Conservation (phyloP, 2,797 vertebrate species). For the Karalla daura region DNA sequence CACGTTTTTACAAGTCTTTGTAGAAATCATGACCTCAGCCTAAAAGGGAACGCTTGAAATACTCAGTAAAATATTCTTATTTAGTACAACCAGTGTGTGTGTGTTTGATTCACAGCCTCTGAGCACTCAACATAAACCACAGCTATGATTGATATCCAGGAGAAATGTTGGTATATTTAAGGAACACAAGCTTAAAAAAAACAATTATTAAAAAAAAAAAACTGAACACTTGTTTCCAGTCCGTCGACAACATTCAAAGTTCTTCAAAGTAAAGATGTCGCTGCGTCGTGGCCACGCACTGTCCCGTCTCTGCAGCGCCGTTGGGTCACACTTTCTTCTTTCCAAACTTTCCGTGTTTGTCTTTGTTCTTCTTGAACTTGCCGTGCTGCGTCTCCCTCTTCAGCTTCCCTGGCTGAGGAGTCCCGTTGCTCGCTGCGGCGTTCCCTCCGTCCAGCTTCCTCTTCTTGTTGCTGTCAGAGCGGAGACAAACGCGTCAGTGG, state of each 20-base stretch:
- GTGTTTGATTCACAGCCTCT: conserved; percentile 18
- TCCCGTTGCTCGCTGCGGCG: conserved; percentile 44
- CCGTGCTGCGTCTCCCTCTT: conserved; percentile 74
- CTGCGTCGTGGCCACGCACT: background rate
- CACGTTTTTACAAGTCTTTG: conserved; percentile 18
- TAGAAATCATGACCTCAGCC: conserved; percentile 23
- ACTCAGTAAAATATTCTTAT: conserved; percentile 34
- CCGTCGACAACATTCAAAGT: background rate
- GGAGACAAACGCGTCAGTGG: conserved; percentile 12
- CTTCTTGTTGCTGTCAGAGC: conserved; percentile 93
- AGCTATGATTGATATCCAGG: conserved; percentile 2
- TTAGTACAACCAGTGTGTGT: conserved; percentile 29
- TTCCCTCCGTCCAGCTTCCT: conserved; percentile 84
- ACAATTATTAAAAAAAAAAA: background rate
- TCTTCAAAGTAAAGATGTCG: background rate
- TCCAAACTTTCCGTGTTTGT: conserved; percentile 77
- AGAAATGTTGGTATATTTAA: background rate
- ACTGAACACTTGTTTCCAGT: background rate
- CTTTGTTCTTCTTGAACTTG: conserved; percentile 86
- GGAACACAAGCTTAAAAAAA: background rate
- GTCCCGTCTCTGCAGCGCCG: background rate
- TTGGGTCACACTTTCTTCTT: conserved; percentile 65
- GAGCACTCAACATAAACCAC: conserved; percentile 2
- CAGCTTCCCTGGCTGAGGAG: conserved; percentile 53
- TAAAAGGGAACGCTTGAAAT: conserved; percentile 19